Base-by-base conservation (phyloP, 2,113 vertebrate genomes). In the Hippoglossus stenolepis region DNA sequence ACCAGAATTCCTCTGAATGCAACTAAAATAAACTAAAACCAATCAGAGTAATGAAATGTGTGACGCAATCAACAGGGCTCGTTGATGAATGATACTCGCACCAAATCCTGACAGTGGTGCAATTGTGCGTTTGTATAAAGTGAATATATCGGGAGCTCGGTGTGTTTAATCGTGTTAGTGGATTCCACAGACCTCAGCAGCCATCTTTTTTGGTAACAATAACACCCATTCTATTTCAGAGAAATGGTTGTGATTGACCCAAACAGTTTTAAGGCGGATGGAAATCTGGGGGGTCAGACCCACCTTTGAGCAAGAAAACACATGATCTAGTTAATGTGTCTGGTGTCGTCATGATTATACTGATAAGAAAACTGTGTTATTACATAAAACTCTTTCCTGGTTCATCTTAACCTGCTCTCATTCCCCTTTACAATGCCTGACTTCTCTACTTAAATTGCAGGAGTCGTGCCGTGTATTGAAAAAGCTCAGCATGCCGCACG, bases 381-480 rank as follows among this genome's bases (percentile, higher is more conserved):
- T 66, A 53, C 49, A 76, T n/a, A 40, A 74, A 80, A 84, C 31
- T 35, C 1, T 70, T 1, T 0, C 63, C 63, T 47, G 54, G 10
- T 53, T 82, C 65, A 84, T 15, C 57, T 84, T 79, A 79, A 89
- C 79, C 71, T 77, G 64, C 65, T n/a, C 65, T 75, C 75, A 54
- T 60, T 82, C 73, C 26, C 67, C 40, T 77, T 84, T 70, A 78
- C 56, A 49, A 75, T 66, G 35, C 43, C 70, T 60, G 65, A 88
- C 75, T 74, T 74, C 18, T n/a, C 51, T n/a, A 17, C 18, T 82
- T 68, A 77, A 84, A 80, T 77, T 72, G 73, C 28, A 75, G 66
- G 80, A 70, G 79, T 85, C 70, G 61, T 76, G 69, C 70, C 15
- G 28, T 31, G 73, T 82, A 82, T 92, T 91, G 82, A 67, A 91